Conservation (phyloP, 2,888 invertebrate species). For the Agapostemon virescens region DNA sequence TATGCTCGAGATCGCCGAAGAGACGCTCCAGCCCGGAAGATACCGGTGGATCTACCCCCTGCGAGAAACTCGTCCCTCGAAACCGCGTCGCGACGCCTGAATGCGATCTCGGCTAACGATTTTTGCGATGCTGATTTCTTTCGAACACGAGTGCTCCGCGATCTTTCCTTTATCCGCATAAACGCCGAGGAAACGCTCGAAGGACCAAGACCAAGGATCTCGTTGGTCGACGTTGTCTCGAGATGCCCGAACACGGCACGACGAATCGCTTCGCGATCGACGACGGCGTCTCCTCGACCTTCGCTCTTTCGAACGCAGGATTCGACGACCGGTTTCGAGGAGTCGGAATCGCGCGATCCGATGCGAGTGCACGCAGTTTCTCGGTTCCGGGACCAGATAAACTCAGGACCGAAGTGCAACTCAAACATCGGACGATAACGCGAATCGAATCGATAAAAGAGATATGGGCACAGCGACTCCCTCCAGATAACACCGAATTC, state of each 20-base stretch:
- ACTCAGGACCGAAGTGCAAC: slow-evolving; percentile 14
- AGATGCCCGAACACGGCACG: too few relatives aligned
- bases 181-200: too few relatives aligned
- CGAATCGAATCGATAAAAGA: slow-evolving; percentile 35
- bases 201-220: too few relatives aligned
- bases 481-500: slow-evolving; percentile 41
- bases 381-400: slow-evolving; percentile 11
- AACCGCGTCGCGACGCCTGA: too few relatives aligned
- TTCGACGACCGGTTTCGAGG: neutral
- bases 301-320: neutral
- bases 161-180: neutral
- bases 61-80: too few relatives aligned
- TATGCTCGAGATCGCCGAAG: neutral
- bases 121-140: too few relatives aligned
- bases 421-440: slow-evolving; percentile 44
- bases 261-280: neutral
- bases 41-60: too few relatives aligned
- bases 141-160: too few relatives aligned
- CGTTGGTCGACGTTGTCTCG: too few relatives aligned
- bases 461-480: neutral
- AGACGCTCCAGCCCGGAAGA: too few relatives aligned
- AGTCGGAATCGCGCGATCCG: neutral
- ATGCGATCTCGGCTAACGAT: too few relatives aligned
- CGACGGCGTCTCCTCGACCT: neutral
- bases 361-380: neutral